Conservation (phyloP, 2,797 vertebrate species). For the Enteromius paludinosus region DNA sequence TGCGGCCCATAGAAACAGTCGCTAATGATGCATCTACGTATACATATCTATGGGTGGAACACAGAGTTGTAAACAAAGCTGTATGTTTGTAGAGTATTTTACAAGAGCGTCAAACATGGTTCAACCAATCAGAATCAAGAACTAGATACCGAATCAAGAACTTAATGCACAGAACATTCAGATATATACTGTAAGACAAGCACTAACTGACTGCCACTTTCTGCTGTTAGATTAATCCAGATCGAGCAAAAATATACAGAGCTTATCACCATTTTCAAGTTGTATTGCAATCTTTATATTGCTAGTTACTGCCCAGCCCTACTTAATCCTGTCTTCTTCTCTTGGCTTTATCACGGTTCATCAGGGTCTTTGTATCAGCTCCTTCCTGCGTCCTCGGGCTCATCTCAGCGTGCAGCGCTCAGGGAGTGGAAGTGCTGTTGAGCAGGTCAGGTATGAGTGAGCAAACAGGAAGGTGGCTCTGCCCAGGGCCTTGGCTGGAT, state of each 20-base stretch:
- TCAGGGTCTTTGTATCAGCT: constrained; percentile 8
- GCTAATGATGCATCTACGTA: too few species aligned
- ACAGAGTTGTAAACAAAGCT: too few species aligned
- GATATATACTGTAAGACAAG: too few species aligned
- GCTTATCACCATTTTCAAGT: neutral
- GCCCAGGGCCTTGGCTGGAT: constrained; percentile 77
- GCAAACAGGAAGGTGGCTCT: constrained; percentile 79
- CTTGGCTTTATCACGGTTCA: neutral
- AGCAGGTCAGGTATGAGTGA: constrained; percentile 53
- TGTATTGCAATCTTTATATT: neutral
- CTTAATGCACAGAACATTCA: neutral
- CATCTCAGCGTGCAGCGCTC: neutral
- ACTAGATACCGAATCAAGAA: too few species aligned
- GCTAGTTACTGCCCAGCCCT: neutral
- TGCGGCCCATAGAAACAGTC: too few species aligned
- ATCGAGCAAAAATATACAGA: neutral
- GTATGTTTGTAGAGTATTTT: too few species aligned
- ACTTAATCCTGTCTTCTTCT: constrained; percentile 5
- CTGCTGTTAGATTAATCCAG: neutral
- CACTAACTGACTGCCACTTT: neutral
- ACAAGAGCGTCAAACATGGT: too few species aligned
- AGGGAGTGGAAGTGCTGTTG: constrained; percentile 38
- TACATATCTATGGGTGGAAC: too few species aligned
- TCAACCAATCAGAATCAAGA: too few species aligned
- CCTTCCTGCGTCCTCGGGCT: constrained; percentile 16